Base-by-base conservation (phyloP, 2,888 invertebrate species). In the Saturnia japonica region DNA sequence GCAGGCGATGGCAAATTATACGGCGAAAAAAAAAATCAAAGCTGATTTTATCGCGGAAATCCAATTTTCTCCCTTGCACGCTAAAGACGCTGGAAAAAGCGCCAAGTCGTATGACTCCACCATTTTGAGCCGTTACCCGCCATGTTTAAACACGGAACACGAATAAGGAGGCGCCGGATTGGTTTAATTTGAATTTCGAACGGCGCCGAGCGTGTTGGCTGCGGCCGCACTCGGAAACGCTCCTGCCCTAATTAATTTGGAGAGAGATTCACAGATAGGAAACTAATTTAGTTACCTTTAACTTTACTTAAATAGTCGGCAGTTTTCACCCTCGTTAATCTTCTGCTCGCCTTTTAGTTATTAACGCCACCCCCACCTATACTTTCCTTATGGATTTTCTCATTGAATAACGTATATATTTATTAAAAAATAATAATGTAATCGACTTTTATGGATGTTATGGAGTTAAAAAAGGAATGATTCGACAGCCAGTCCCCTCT, bases 21-120 rank as follows among this genome's bases (percentile, higher is more conserved):
- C 88, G 84, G 84, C 80, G 85, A 88, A 89, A 88, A 90, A 88
- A 91, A 91, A 91, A 79, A 85, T 86, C 83, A 87, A 88, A 91
- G 91, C 90, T 90, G 93, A 94, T 94, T 94, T 93, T 93, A 93
- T 93, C 94, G 90, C 91, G 93, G 90, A 93, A 93, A 94, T 92
- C 92, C 94, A 93, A 93, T 93, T 93, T 93, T 93, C 93, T 92
- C 91, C 92, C 91, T 90, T 83, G 91, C 93, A 93, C 92, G 93
- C 92, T 89, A 93, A 93, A 94, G 94, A 93, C 92, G 91, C 87
- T 85, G 88, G 90, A 91, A 94, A 93, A 94, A 91, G 91, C 92
- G 94, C 88, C 89, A 91, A 93, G 91, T 89, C 89, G 93, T 91
- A 93, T 94, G 94, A 94, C 94, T 93, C 85, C 88, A 85, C 92